Evolutionary conservation across 2,888 invertebrate genomes (phyloP).

Genomic region (Tetranychus truncatus): DNA sequence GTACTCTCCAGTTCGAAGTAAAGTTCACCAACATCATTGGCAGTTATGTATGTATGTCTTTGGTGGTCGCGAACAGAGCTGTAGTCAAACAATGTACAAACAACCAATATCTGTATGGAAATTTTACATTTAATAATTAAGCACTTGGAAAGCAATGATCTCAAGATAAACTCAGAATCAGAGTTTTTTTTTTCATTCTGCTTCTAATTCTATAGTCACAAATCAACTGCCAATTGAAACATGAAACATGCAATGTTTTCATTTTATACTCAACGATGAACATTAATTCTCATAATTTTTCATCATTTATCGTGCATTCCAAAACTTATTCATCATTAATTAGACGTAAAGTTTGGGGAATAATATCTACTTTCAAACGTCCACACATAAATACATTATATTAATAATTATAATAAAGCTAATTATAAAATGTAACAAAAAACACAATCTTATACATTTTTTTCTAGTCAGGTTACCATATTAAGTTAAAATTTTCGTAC

Average conservation of each 20-base stretch:
- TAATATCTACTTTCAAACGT: too few species aligned
- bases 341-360: too few species aligned
- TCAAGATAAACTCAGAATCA: not conserved
- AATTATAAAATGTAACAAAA: not conserved
- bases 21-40: constrained; percentile 26
- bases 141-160: not conserved
- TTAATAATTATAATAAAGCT: too few species aligned
- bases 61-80: constrained; percentile 60
- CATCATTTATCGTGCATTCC: not conserved
- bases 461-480: not conserved
- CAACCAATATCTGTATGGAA: constrained; percentile 62
- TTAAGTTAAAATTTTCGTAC: not conserved
- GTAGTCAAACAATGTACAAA: constrained; percentile 43
- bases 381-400: too few species aligned
- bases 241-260: not conserved
- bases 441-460: not conserved
- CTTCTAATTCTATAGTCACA: not conserved
- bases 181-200: not conserved
- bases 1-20: constrained; percentile 18
- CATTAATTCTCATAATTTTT: not conserved
- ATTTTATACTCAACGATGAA: not conserved
- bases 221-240: not conserved
- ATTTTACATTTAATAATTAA: constrained; percentile 36
- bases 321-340: not conserved
- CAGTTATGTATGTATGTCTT: constrained; percentile 48